phyloP scores from a whole-genome alignment of 2,113 vertebrate species.

The Tricholaema leucomelas region DNA sequence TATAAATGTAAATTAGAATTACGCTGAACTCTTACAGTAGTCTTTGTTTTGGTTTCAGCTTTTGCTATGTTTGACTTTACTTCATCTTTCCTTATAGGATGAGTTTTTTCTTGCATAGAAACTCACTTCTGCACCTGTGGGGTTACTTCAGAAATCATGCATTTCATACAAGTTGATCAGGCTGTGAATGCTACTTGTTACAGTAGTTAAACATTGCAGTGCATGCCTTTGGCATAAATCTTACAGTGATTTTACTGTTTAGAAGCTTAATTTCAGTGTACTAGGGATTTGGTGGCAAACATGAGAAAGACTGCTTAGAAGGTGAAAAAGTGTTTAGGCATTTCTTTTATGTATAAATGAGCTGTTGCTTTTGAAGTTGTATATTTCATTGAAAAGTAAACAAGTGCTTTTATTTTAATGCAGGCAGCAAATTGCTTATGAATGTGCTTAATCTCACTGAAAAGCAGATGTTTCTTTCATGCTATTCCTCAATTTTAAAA shows the following conservation, averaged over 20 bases:
- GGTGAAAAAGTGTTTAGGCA: background rate
- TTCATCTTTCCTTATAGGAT: background rate
- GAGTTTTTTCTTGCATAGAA: background rate
- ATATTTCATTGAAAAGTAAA: background rate
- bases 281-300: background rate
- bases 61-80: background rate
- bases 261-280: background rate
- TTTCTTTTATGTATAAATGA: background rate
- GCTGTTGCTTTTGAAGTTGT: background rate
- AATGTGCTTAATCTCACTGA: background rate
- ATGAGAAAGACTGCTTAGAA: background rate
- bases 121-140: background rate
- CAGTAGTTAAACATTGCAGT: background rate
- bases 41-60: background rate
- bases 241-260: constrained; percentile 17
- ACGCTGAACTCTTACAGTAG: background rate
- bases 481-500: background rate
- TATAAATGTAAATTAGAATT: background rate
- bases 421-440: background rate
- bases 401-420: background rate
- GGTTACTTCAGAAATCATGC: background rate
- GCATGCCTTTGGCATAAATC: constrained; percentile 12
- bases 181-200: constrained; percentile 15
- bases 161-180: constrained; percentile 16
- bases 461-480: background rate